Evolutionary conservation across 2,888 invertebrate species (phyloP), one percentile per base, ranked within the genome.

Genomic region (Tipula helvola): DNA sequence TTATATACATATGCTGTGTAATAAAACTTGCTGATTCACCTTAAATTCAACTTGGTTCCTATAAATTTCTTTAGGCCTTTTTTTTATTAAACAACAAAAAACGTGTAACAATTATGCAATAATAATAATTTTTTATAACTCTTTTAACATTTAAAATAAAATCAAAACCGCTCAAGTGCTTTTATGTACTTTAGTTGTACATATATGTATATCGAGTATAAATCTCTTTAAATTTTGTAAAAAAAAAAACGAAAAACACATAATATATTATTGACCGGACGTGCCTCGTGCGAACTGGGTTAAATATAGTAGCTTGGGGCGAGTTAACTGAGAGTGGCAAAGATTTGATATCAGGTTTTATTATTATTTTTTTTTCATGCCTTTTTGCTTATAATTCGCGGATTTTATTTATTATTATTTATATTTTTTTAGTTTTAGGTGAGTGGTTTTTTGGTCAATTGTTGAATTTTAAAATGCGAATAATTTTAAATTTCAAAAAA

Each of bases 211-310:
- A 71, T 71, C 71, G 71, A 28, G 71, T 71, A 71, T 71, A 28
- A 71, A 71, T 71, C 71, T 71, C 52, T 71, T 71, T 28, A 28
- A 28, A 28, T 10, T 71, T 28, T 71, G 28, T 71, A 28, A 71
- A 16, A 28, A 71, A 2, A 10, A 71, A 3, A 71, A 3, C 28
- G 28, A 28, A 28, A 28, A 28, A 28, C 28, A 28, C 28, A 28
- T 28, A 28, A 71, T 28, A 71, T n/a, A 71, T 10, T 71, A 71
- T 71, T 28, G 39, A 84, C 84, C 84, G 84, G 84, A 84, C 84
- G 84, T 84, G 84, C 84, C 84, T 84, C 84, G 84, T 84, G 84
- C 84, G 84, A 84, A 84, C 84, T 39, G 39, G 84, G 84, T 84
- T 84, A 84, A 84, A 84, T 84, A 84, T 5, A 7, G n/a, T 84